These are phyloP conservation scores for Smithornis capensis DNA, from an alignment of 2,113 vertebrate genomes.

Conservation along the genomic window DNA sequence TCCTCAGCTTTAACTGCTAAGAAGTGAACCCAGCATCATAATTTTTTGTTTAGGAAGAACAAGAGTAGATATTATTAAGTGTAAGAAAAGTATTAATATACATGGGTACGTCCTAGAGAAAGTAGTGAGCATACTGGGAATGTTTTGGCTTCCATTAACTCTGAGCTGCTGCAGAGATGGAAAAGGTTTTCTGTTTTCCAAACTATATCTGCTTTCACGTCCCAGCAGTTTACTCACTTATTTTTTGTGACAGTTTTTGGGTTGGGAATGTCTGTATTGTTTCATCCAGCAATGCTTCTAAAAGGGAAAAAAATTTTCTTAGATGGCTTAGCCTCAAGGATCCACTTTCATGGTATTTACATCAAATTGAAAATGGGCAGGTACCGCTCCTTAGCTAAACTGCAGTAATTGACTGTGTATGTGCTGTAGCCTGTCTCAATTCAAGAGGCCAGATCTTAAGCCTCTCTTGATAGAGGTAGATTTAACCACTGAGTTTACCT, in stretches of 20 bases:
- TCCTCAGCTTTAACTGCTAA: background rate
- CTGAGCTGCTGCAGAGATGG: background rate
- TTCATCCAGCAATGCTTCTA: background rate
- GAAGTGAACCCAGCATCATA: background rate
- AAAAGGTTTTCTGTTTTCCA: background rate
- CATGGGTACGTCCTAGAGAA: background rate
- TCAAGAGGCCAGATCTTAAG: background rate
- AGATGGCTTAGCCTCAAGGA: background rate
- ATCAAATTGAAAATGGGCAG: background rate
- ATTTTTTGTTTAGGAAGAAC: background rate
- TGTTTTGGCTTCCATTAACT: background rate
- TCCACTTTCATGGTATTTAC: background rate
- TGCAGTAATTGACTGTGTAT: background rate
- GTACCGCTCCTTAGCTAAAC: background rate
- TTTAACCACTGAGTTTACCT: background rate
- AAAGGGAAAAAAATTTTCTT: background rate
- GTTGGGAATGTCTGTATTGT: background rate
- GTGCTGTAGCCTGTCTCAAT: background rate
- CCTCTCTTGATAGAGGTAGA: background rate
- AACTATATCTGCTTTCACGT: background rate
- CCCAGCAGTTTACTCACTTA: background rate
- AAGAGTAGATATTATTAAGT: background rate
- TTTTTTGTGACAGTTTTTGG: background rate
- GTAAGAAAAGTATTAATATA: background rate
- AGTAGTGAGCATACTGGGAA: background rate